Percentiles rank a stretch among this genome's conserved stretches.
Conservation (phyloP, 2,888 invertebrate genomes). For the Nomada ruficornis region DNA sequence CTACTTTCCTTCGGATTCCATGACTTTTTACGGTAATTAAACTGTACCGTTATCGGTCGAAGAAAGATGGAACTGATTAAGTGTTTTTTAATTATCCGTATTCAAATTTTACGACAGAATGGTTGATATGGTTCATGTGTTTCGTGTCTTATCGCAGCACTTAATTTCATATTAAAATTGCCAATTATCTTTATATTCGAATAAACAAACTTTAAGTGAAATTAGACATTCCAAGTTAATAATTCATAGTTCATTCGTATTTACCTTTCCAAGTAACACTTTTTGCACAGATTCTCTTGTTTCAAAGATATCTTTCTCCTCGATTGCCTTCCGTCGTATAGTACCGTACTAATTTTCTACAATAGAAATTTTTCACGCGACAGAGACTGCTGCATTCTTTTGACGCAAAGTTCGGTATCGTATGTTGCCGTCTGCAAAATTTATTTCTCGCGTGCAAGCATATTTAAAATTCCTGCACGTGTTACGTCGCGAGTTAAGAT, state of each 20-base stretch:
- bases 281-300: too few species aligned
- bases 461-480: conserved; percentile 56
- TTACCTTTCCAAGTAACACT: too few species aligned
- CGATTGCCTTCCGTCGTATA: too few species aligned
- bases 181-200: too few species aligned
- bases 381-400: too few species aligned
- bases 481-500: conserved; percentile 19
- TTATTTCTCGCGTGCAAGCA: background rate
- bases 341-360: too few species aligned
- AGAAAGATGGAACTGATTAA: background rate
- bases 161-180: background rate
- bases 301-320: too few species aligned
- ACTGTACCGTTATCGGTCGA: background rate
- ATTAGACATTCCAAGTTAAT: too few species aligned
- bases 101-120: background rate
- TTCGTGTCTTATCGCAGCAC: background rate
- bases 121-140: background rate
- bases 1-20: conserved; percentile 30
- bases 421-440: background rate
- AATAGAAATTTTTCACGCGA: too few species aligned
- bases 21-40: conserved; percentile 44
- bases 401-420: background rate
- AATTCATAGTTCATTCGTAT: too few species aligned
- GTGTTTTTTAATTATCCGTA: conserved; percentile 26
- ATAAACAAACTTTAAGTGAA: too few species aligned